Evolutionary conservation across 1,140 invertebrate species (phyloP), one percentile per base, ranked within the genome.

Genomic region (Eubasilissa regina): DNA sequence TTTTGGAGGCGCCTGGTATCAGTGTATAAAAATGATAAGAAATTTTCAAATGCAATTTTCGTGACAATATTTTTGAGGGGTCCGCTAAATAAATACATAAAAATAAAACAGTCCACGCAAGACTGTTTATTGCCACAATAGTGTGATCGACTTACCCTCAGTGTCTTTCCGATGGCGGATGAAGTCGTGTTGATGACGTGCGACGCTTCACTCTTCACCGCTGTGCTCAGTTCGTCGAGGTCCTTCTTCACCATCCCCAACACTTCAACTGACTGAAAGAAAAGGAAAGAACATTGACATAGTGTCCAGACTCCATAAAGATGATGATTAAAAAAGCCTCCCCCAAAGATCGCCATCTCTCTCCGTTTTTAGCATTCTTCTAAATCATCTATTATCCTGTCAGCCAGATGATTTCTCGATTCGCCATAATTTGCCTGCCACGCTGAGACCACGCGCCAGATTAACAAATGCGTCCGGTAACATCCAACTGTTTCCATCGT

Each of bases 201-300:
- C 62, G 87, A 91, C 4, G 93, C 93, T 87, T 94, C 93, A 84
- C 90, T 90, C 86, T 92, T 92, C 25, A 95, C 93, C 17, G 92
- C 93, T 75, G 89, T 90, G 43, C 93, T 92, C 83, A 95, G 92
- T 86, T 95, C 94, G 84, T 92, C 92, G 51, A 95, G 85, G 86
- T 95, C 94, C 84, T 93, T 92, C 83, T 93, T 94, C 78, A 95
- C 93, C 89, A 94, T 94, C 75, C 94, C 93, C 60, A 94, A 89
- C 0, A 95, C 93, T 85, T 93, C 91, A 7, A 89, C 89, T 78
- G 93, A 93, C 93, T 94, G 86, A 15, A 87, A 90, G 84, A 79
- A 53, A 58, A 13, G 53, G 9, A 11, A 58, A 48, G 10, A 13
- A 1, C 8, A 17, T 10, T 48, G 19, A n/a, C 44, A 47, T 48